Conservation (phyloP, 2,888 invertebrate species). For the Drosophila ezoana region DNA sequence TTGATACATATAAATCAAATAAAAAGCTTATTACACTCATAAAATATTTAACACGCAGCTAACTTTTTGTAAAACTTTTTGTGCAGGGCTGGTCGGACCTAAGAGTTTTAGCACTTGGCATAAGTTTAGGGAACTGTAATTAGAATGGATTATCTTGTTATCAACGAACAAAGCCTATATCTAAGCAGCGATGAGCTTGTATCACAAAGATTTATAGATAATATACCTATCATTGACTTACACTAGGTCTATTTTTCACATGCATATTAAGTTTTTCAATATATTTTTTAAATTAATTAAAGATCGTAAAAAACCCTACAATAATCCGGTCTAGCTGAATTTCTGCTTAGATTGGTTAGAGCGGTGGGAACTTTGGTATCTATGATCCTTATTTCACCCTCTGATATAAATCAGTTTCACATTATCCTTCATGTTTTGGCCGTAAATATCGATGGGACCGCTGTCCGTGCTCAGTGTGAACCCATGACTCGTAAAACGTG, state of each 20-base stretch:
- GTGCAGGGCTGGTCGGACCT: constrained; percentile 47
- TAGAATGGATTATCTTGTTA: no score
- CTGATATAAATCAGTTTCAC: constrained; percentile 86
- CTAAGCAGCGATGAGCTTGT: no score
- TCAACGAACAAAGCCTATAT: no score
- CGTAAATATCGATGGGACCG: constrained; percentile 93
- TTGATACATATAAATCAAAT: constrained; percentile 22
- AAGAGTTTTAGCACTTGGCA: no score
- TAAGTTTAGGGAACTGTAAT: no score
- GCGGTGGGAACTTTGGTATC: neutral
- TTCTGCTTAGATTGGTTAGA: neutral
- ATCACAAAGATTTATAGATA: no score
- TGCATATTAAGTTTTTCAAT: no score
- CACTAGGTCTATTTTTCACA: no score
- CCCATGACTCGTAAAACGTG: constrained; percentile 93
- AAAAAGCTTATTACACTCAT: constrained; percentile 17
- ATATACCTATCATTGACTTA: no score
- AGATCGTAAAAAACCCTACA: no score
- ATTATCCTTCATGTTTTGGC: constrained; percentile 92
- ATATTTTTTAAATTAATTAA: no score
- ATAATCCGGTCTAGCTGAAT: neutral
- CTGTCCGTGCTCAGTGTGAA: constrained; percentile 91
- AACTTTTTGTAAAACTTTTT: constrained; percentile 7
- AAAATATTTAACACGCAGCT: neutral
- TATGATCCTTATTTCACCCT: neutral